Percentiles rank a stretch among this genome's conserved stretches.
Conservation (phyloP, 1,140 invertebrate genomes). For the Colletes gigas region DNA sequence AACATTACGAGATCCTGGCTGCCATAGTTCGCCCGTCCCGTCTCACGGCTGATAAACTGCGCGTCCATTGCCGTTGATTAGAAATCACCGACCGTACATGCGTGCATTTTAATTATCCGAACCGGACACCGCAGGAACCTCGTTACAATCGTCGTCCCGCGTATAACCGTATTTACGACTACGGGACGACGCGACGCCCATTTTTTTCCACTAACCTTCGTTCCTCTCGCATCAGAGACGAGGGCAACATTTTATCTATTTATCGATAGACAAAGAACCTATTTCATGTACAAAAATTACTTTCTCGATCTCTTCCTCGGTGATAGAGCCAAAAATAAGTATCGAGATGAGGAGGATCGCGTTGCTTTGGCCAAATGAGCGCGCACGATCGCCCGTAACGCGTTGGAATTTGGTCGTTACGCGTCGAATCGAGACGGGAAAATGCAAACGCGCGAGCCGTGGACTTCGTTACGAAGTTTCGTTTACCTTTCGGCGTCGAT, state of each 20-base stretch:
- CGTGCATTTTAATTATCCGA: conserved; percentile 27
- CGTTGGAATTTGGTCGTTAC: not conserved
- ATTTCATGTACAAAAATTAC: no score
- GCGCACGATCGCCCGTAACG: not conserved
- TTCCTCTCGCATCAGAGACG: no score
- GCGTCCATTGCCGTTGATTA: conserved; percentile 24
- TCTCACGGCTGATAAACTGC: conserved; percentile 42
- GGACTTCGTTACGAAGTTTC: not conserved
- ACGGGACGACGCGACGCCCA: no score
- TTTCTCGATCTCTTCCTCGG: no score
- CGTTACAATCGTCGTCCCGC: not conserved
- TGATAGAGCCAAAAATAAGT: no score
- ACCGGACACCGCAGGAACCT: not conserved
- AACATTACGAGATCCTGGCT: not conserved
- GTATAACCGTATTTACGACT: no score
- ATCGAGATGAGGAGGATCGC: no score
- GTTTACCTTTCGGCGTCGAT: not conserved
- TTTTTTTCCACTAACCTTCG: no score
- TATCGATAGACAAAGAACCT: no score
- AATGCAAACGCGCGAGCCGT: not conserved
- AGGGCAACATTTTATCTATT: no score
- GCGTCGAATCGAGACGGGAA: not conserved
- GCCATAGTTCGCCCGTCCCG: conserved; percentile 15
- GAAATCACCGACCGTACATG: conserved; percentile 12
- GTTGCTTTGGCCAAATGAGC: no score